Evolutionary conservation across 2,113 vertebrate genomes (phyloP), one percentile per base, ranked within the genome.

Genomic region (Laterallus jamaicensis): DNA sequence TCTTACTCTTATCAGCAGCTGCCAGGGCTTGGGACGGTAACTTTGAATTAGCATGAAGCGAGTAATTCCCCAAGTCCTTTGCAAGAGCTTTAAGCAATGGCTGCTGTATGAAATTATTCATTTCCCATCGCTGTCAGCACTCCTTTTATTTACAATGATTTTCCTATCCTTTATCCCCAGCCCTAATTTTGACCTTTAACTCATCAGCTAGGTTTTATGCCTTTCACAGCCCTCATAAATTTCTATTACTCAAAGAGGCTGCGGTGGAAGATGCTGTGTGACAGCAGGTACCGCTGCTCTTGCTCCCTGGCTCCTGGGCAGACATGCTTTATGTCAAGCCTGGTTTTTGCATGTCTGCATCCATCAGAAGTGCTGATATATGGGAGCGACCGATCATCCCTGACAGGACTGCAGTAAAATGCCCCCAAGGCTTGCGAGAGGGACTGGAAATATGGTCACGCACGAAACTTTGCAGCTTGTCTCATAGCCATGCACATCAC

Each of bases 81-180:
- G 40, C 74, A 86, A 84, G 22, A 77, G 80, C 39, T 91, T 77
- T 66, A 80, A 88, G 86, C 74, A 89, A 47, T 49, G 88, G 78
- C 50, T 82, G 67, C 87, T 76, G 28, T 19, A 89, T 2, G 32
- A 87, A 95, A 86, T 87, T 56, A 94, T 79, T 92, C 64, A 35
- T 80, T 93, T 86, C 60, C 59, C n/a, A 14, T 66, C 67, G 55
- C 89, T 93, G 71, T 86, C 96, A 93, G 95, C 92, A 89, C 32
- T 90, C 75, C 79, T 92, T 96, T 90, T 88, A 90, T 94, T 95
- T 90, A 93, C 44, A 11, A 2, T 29, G 66, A 78, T 64, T 95
- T 87, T 94, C 88, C 84, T 73, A 1, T 84, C 47, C 73, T 90
- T 95, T 94, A 86, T 84, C 76, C 85, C 50, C 75, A 86, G 82